Base-by-base conservation (phyloP, 2,797 vertebrate genomes). In the Morus bassanus region DNA sequence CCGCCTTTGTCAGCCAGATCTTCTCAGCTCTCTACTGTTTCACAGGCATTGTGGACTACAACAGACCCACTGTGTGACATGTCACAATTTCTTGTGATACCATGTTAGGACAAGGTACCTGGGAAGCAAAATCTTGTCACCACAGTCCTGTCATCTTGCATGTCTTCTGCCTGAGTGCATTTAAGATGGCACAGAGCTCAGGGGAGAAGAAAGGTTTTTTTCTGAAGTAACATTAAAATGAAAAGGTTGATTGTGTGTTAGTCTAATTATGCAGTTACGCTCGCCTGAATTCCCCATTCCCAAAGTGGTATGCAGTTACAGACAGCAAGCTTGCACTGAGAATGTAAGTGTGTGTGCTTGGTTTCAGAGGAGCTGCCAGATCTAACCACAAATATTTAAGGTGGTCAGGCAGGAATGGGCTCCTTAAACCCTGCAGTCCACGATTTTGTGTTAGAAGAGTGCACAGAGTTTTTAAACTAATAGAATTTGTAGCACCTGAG, bases 341-440 rank as follows among this genome's bases (percentile, higher is more conserved):
- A 98, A 98, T 98, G 96, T 95, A 85, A 95, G 95, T 93, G 96
- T 98, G 97, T 96, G 97, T 97, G 97, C 98, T 98, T 98, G 98
- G 98, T 98, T 98, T 98, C 97, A 95, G 92, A 81, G 96, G 60
- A 92, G 97, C 97, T 98, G 98, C 98, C 98, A 98, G 98, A 95
- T 95, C 85, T 96, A 97, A 98, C 99, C 99, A 98, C 99, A 99
- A 98, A 97, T 99, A 99, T 99, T 98, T 98, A 98, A 99, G 99
- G 99, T 99, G 98, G 98, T 98, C 97, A 97, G 96, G 91, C 94
- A 98, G 98, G 98, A 98, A 98, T 97, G 97, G 96, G 95, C 88
- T 97, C 95, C 95, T 94, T 96, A 97, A 98, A 95, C 85, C 89
- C 69, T 81, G 65, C 97, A 95, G 80, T 21, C 77, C 93, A 72